Conservation (phyloP, 1,140 invertebrate genomes). For the Tetraneura akinire region DNA sequence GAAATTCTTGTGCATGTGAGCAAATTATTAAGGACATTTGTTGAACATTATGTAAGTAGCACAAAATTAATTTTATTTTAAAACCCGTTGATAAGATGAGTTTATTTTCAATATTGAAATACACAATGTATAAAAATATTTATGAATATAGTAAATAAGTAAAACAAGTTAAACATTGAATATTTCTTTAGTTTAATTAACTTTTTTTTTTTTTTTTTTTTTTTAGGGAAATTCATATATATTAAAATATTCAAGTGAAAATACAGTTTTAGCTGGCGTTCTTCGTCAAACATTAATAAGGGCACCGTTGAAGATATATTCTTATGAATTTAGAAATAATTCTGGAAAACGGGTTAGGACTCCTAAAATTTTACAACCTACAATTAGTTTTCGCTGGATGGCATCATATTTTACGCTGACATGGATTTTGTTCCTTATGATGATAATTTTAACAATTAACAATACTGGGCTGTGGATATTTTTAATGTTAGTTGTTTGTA, state of each 20-base stretch:
- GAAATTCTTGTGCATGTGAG: constrained; percentile 20
- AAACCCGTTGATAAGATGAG: neutral
- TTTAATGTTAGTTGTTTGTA: neutral
- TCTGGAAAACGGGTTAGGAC: constrained; percentile 29
- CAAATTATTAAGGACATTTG: constrained; percentile 17
- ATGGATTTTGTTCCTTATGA: constrained; percentile 35
- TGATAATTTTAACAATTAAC: neutral
- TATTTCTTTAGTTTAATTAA: too few species aligned
- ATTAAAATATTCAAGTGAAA: neutral
- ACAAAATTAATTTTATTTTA: neutral
- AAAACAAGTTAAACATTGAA: too few species aligned
- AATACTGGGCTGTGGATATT: neutral
- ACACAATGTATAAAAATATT: too few species aligned
- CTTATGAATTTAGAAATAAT: constrained; percentile 10
- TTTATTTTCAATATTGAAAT: too few species aligned
- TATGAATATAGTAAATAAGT: too few species aligned
- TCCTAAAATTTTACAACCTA: constrained; percentile 10
- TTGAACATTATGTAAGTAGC: constrained; percentile 24
- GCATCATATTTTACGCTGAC: constrained; percentile 9
- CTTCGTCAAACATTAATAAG: constrained; percentile 16
- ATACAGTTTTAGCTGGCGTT: neutral
- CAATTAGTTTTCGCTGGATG: constrained; percentile 15
- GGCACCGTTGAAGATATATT: constrained; percentile 33
- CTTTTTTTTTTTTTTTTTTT: neutral
- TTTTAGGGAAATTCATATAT: constrained; percentile 10